Base-by-base conservation (phyloP, 2,888 invertebrate species). In the Dicranocentrus wangi region DNA sequence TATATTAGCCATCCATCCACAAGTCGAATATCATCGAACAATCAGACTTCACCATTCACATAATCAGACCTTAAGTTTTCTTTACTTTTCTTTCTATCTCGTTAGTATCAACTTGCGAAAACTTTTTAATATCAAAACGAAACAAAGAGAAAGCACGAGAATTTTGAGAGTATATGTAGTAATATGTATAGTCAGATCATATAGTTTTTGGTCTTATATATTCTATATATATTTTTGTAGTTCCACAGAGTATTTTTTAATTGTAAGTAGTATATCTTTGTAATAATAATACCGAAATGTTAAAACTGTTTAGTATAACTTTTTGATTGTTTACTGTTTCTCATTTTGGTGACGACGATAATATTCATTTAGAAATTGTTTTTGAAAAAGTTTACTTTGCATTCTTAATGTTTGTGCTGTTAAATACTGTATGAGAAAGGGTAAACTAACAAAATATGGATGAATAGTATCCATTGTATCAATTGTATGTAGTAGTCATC, bases 1-100 rank as follows among this genome's bases (percentile, higher is more conserved):
- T 32, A 32, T n/a, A 39, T 39, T 39, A 39, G 39, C 7, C 39
- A 39, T 39, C n/a, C n/a, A 39, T 39, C 8, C 13, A 39, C 13
- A 13, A 8, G 7, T 39, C n/a, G 17, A 47, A 47, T 47, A 47
- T 47, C 47, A 47, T 58, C 25, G 27, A 27, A 58, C 25, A 58
- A 58, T 58, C 58, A 58, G 58, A 58, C 58, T 58, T 47, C 58
- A 25, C 58, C 58, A 58, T 58, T 58, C 58, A 58, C 19, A 25
- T 58, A 13, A 15, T 58, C 58, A 58, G 58, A 58, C 58, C 23
- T 25, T 32, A 32, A 3, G 3, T 32, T 32, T 32, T 10, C 32
- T 32, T 32, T 32, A 32, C 32, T 32, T 32, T 32, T 32, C 32
- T 10, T 32, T 32, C n/a, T n/a, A n/a, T n/a, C n/a, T n/a, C 32